Conservation (phyloP, 1,140 invertebrate species). For the Helicorthomorpha holstii region DNA sequence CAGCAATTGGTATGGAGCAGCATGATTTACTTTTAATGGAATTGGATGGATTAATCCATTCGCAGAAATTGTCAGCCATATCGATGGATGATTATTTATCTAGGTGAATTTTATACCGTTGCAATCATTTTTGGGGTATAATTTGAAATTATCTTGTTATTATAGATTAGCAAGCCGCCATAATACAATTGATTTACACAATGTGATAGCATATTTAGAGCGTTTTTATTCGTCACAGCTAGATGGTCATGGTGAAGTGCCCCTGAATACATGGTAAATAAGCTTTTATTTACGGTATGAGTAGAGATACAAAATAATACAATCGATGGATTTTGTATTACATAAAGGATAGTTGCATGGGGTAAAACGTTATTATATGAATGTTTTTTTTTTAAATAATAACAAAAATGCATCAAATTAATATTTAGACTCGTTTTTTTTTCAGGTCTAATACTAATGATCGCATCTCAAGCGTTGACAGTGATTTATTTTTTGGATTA, state of each 20-base stretch:
- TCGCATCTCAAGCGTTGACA: not conserved
- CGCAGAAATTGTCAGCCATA: not conserved
- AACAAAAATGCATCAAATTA: no score
- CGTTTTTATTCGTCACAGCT: not conserved
- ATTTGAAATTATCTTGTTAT: not conserved
- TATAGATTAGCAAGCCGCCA: not conserved
- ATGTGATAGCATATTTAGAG: slow-evolving; percentile 9
- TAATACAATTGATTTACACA: slow-evolving; percentile 11
- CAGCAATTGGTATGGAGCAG: not conserved
- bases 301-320: no score
- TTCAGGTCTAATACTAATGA: not conserved
- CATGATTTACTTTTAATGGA: slow-evolving; percentile 2
- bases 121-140: not conserved
- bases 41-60: not conserved
- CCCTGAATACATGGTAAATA: not conserved
- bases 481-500: not conserved
- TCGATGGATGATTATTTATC: not conserved
- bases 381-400: no score
- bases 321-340: no score
- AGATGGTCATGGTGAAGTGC: not conserved
- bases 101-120: not conserved
- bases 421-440: not conserved
- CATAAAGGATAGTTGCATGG: no score
- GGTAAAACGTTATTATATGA: no score
- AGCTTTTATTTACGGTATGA: no score